Evolutionary conservation across 1,140 invertebrate genomes (phyloP).

Genomic region (Lerema accius): DNA sequence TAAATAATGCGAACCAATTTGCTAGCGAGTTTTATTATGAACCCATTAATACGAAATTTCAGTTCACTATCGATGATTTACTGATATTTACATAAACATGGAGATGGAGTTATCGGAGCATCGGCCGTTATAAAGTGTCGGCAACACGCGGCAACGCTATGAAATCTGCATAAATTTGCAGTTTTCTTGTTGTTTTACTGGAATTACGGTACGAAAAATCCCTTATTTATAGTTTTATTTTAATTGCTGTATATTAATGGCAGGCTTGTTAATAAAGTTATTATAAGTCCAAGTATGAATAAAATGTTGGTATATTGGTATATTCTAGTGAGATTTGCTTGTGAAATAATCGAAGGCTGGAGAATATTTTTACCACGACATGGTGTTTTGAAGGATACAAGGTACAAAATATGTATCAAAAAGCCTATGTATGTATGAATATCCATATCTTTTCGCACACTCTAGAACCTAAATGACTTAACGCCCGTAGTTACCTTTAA

Average conservation of each 20-base stretch:
- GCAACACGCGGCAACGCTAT: slow-evolving; percentile 55
- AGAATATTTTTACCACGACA: too few relatives aligned
- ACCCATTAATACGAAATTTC: slow-evolving; percentile 11
- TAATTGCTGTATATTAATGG: background rate
- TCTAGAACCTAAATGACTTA: too few relatives aligned
- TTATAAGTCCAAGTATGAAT: too few relatives aligned
- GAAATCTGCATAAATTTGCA: slow-evolving; percentile 71
- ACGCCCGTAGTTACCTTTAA: too few relatives aligned
- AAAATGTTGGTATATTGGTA: too few relatives aligned
- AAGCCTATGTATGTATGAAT: too few relatives aligned
- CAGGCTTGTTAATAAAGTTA: background rate
- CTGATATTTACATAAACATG: slow-evolving; percentile 18
- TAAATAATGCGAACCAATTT: slow-evolving; percentile 8
- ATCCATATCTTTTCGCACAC: too few relatives aligned
- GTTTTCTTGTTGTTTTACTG: slow-evolving; percentile 65
- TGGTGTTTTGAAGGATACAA: too few relatives aligned
- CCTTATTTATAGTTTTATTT: slow-evolving; percentile 53
- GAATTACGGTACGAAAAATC: slow-evolving; percentile 65
- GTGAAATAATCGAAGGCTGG: too few relatives aligned
- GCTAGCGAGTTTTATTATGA: slow-evolving; percentile 10
- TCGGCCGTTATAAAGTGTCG: slow-evolving; percentile 47
- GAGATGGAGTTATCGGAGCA: slow-evolving; percentile 35
- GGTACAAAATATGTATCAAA: too few relatives aligned
- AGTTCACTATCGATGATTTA: slow-evolving; percentile 14
- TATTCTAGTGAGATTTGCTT: too few relatives aligned